Evolutionary conservation across 1,140 invertebrate genomes (phyloP), one percentile per base, ranked within the genome.

Genomic region (Spodoptera frugiperda): DNA sequence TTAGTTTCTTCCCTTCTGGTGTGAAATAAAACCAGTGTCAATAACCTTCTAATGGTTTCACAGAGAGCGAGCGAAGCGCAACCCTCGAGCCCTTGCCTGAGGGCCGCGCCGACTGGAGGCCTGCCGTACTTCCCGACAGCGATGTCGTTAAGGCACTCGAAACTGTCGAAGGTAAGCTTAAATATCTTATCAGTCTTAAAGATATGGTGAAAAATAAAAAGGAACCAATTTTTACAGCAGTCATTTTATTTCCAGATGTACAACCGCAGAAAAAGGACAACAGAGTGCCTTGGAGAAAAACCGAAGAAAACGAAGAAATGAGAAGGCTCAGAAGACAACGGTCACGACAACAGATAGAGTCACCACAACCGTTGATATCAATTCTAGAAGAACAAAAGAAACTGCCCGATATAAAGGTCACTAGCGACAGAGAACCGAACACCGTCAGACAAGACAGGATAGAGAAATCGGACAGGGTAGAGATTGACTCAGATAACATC

Each of bases 401-500:
- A 80, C 61, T 92, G 67, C 91, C 92, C 3, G 90, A 94, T 75
- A 94, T 93, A 12, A 87, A 79, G 15, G 85, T 93, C 33, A 91
- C 90, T 14, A 84, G 78, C 30, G 88, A 84, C 14, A 87, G 78
- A 61, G 88, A 87, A 11, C 39, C 25, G 4, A 74, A 61, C 17
- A 44, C 57, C 44, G 83, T 79, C 77, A 96, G 87, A 83, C 91
- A 82, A 89, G 96, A 79, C 92, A 94, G 80, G 65, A 15, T 55
- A 19, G 78, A 76, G 25, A 68, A 67, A 57, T 82, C 86, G 0
- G 97, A 97, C 82, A 97, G 96, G 85, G 96, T 97, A 25, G 97
- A 98, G 87, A 98, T 98, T 11, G 98, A 98, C 88, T 97, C 97
- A 3, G 98, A 98, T 80, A 98, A 98, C 81, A 97, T 98, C 15